phyloP scores from a whole-genome alignment of 2,113 vertebrate species.

The Rhabdornis inornatus region DNA sequence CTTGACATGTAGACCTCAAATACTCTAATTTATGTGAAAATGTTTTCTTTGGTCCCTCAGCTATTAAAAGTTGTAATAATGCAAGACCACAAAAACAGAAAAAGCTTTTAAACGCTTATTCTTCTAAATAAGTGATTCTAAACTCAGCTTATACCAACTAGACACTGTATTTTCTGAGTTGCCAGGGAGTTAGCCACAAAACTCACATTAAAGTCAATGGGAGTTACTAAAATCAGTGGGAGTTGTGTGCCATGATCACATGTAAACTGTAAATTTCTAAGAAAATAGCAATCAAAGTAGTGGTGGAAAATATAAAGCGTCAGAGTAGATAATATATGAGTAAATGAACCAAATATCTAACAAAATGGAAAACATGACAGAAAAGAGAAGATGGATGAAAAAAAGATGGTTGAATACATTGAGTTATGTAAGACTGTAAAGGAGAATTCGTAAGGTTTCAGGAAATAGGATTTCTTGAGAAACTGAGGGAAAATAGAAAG shows the following conservation, averaged over 20 bases:
- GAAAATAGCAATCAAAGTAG: neutral
- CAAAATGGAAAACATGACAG: constrained; percentile 37
- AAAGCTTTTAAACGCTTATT: neutral
- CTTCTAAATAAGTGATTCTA: neutral
- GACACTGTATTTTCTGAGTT: neutral
- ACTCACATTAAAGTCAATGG: neutral
- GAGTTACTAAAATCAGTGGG: neutral
- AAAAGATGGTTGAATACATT: constrained; percentile 31
- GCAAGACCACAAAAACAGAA: neutral
- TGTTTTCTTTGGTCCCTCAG: neutral
- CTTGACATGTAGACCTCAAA: neutral
- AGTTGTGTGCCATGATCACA: neutral
- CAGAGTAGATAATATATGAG: constrained; percentile 38
- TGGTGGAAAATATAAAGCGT: constrained; percentile 27
- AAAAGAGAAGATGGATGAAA: constrained; percentile 14
- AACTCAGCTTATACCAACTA: neutral
- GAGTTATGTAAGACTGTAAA: constrained; percentile 59
- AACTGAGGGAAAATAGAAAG: constrained; percentile 70
- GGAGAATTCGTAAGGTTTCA: constrained; percentile 61
- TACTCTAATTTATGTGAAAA: neutral
- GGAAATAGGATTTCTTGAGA: constrained; percentile 73
- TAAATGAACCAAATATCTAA: constrained; percentile 59
- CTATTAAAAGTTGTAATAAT: neutral
- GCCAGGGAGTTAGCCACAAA: neutral
- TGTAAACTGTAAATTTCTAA: neutral